Evolutionary conservation across 2,113 vertebrate genomes (phyloP), one percentile per base, ranked within the genome.

Genomic region (Tretioscincus oriximinensis): DNA sequence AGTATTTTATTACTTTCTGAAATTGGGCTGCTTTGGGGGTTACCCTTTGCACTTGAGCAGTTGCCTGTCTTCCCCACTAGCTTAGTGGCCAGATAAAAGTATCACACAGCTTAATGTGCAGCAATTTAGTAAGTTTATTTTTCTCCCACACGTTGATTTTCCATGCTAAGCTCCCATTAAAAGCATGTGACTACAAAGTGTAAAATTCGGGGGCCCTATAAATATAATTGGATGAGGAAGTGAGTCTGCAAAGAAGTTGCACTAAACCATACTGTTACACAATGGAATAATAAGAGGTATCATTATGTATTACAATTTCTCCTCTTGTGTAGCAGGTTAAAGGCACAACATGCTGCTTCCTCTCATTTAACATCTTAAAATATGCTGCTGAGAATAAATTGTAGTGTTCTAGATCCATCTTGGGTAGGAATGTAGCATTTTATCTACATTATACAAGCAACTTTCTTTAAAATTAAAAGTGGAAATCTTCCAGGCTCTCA

Each of bases 401-500:
- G 69, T 29, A 80, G 68, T 82, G 76, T 58, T 35, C 61, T n/a
- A 77, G n/a, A 9, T 35, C 58, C 72, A 4, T 77, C 7, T 31
- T n/a, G 70, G 29, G 0, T 78, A 72, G 65, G 31, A 61, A 78
- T 74, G 47, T 64, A 49, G 76, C 60, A 74, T 63, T 60, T 9
- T 0, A 75, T 81, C 61, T 80, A n/a, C 67, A 54, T 45, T 63
- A 72, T 14, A 20, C n/a, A 71, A 80, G 54, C 26, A 77, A 35
- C 28, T 66, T 29, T 51, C 72, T 51, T 71, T 82, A 66, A 77
- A 45, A 63, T 18, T 22, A n/a, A 21, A 66, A 73, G 51, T n/a
- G 74, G 86, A 77, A 49, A 73, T 31, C 70, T 63, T 31, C 35
- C 64, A 83, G 45, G 11, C 26, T 67, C 82, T n/a, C n/a, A n/a